Evolutionary conservation across 2,113 vertebrate species (phyloP), one percentile per base, ranked within the genome.

Genomic region (Petrocephalus microphthalmus): DNA sequence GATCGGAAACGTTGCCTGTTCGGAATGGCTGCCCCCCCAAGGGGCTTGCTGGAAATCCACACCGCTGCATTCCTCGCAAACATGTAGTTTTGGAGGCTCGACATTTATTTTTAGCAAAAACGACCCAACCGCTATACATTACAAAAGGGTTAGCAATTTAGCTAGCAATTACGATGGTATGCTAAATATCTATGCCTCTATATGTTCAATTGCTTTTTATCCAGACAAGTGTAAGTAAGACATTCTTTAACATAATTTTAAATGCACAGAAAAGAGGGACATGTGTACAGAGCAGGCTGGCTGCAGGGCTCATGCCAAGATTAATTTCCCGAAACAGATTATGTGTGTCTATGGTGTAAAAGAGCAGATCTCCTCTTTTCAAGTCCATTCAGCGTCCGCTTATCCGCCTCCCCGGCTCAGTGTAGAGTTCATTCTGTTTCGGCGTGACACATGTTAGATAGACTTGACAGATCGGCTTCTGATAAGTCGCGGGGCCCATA

Each of bases 391-490:
- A 57, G 84, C 71, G 29, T 29, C 51, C 47, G 29, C 88, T 91
- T 20, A 91, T 90, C 11, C 88, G 0, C 53, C 84, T 74, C 81
- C 19, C 7, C 37, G 85, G 51, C 2, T 64, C 49, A 88, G 22
- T 60, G 57, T 7, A 4, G 57, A 51, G 20, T 89, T 85, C 47
- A 84, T 3, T 89, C 53, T 7, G 54, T 91, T 84, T 67, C 67
- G 89, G 56, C 82, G 57, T 0, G 74, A 89, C 74, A 88, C 60
- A 29, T 53, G 54, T 85, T 71, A 89, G 86, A 88, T 89, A 84
- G 87, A 84, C 86, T 87, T 84, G 86, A 87, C 89, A 87, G 89
- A 89, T 89, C 54, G 49, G 87, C 86, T 87, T 54, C 22, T 87
- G 89, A 89, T 89, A 87, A 78, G 25, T 71, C 86, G 22, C 81